Conservation (phyloP, 2,888 invertebrate genomes). For the Lepetodrilus schrolli region DNA sequence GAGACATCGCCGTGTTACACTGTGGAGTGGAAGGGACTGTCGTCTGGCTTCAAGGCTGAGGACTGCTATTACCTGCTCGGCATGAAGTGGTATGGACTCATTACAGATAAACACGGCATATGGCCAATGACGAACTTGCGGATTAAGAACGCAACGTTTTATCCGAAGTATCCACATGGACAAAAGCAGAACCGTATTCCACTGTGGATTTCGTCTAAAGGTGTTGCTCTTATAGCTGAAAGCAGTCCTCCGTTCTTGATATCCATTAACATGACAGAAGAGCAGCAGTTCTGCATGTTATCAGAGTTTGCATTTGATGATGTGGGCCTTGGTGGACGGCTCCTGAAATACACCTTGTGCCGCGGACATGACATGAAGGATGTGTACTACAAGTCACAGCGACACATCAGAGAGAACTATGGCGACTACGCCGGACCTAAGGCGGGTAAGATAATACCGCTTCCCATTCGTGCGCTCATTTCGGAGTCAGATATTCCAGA, state of each 20-base stretch:
- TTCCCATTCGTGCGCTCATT: conserved; percentile 39
- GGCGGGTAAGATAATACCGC: conserved; percentile 34
- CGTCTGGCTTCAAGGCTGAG: conserved; percentile 36
- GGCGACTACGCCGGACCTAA: conserved; percentile 31
- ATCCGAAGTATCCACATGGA: conserved; percentile 40
- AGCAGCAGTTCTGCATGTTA: conserved; percentile 45
- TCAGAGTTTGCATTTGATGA: conserved; percentile 33
- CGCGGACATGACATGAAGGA: conserved; percentile 39
- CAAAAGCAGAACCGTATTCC: conserved; percentile 43
- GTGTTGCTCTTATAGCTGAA: conserved; percentile 43
- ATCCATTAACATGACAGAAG: conserved; percentile 43
- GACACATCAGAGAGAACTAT: conserved; percentile 31
- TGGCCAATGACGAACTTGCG: conserved; percentile 26
- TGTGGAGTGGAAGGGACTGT: conserved; percentile 40
- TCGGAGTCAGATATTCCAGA: conserved; percentile 27
- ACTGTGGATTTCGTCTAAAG: conserved; percentile 44
- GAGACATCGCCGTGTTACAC: conserved; percentile 41
- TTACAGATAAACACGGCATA: conserved; percentile 24
- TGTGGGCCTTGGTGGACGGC: conserved; percentile 28
- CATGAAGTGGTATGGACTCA: conserved; percentile 28
- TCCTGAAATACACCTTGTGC: conserved; percentile 44
- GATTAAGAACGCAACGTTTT: conserved; percentile 37
- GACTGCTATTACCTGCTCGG: conserved; percentile 46
- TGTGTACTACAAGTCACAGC: conserved; percentile 37
- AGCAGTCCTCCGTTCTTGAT: conserved; percentile 41